Evolutionary conservation across 1,140 invertebrate species (phyloP).

Genomic region (Trissolcus basalis): DNA sequence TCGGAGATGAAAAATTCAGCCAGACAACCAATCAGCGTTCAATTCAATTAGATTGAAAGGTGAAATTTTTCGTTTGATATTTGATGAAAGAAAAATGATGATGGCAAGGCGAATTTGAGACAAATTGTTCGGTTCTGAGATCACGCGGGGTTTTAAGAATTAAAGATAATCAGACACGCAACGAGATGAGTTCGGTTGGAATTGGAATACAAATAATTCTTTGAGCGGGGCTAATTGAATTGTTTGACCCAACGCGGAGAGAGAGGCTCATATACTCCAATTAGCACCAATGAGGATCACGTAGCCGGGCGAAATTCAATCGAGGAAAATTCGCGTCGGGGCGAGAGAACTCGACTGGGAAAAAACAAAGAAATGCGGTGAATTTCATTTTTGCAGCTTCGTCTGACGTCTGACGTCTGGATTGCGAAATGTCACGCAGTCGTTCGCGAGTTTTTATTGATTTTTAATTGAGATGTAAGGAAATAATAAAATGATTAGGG

Average conservation of each 20-base stretch:
- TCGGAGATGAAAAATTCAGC: too few relatives aligned
- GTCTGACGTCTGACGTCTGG: too few relatives aligned
- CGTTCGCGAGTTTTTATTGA: too few relatives aligned
- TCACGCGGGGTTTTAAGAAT: too few relatives aligned
- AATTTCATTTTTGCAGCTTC: too few relatives aligned
- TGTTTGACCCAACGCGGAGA: constrained; percentile 28
- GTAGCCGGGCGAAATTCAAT: constrained; percentile 3
- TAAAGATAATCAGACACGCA: too few relatives aligned
- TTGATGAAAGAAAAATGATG: background rate
- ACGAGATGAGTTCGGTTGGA: constrained; percentile 5
- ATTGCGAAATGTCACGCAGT: too few relatives aligned
- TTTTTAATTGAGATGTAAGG: constrained; percentile 21
- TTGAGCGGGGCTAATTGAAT: constrained; percentile 27
- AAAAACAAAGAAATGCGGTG: too few relatives aligned
- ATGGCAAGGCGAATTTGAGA: constrained; percentile 1
- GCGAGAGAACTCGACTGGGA: constrained; percentile 6
- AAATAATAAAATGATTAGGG: constrained; percentile 51
- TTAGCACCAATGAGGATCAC: constrained; percentile 40
- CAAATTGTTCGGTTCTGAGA: constrained; percentile 2
- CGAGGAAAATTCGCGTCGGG: constrained; percentile 6
- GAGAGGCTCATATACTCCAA: constrained; percentile 29
- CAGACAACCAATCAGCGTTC: too few relatives aligned
- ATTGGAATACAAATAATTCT: constrained; percentile 15
- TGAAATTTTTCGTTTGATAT: background rate
- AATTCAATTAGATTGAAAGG: too few relatives aligned